Conservation (phyloP, 2,113 vertebrate species). For the Apaloderma vittatum region DNA sequence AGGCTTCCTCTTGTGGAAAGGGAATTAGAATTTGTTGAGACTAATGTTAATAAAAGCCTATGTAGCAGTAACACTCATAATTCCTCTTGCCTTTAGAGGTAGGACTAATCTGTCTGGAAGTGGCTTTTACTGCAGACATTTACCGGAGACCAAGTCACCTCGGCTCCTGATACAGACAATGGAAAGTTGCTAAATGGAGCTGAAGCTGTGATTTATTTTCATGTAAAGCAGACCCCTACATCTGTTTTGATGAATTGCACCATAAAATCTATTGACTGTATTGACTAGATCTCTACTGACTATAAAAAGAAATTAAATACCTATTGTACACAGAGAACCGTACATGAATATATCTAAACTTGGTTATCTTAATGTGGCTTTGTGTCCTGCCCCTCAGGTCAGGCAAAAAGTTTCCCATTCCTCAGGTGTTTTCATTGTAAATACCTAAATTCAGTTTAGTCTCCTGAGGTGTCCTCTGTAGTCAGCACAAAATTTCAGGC, state of each 20-base stretch:
- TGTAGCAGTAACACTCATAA: neutral
- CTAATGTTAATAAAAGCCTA: neutral
- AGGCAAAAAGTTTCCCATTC: neutral
- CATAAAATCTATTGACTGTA: neutral
- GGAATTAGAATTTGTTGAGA: neutral
- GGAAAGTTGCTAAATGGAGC: neutral
- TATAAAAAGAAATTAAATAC: neutral
- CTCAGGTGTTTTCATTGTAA: neutral
- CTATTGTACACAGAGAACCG: rapidly evolving
- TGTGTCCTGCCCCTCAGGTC: neutral
- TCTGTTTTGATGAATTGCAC: neutral
- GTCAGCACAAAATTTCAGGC: neutral
- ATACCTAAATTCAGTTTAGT: neutral
- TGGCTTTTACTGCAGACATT: neutral
- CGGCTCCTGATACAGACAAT: neutral
- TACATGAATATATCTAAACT: neutral
- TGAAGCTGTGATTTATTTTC: neutral
- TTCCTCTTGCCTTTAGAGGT: neutral
- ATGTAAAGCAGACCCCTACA: neutral
- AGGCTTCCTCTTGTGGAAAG: neutral
- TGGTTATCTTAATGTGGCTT: neutral
- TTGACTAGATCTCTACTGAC: neutral
- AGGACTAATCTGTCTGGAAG: neutral
- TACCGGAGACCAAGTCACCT: neutral
- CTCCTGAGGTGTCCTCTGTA: neutral